Evolutionary conservation across 2,888 invertebrate species (phyloP), one percentile per base, ranked within the genome.

Genomic region (Bimastos eiseni): DNA sequence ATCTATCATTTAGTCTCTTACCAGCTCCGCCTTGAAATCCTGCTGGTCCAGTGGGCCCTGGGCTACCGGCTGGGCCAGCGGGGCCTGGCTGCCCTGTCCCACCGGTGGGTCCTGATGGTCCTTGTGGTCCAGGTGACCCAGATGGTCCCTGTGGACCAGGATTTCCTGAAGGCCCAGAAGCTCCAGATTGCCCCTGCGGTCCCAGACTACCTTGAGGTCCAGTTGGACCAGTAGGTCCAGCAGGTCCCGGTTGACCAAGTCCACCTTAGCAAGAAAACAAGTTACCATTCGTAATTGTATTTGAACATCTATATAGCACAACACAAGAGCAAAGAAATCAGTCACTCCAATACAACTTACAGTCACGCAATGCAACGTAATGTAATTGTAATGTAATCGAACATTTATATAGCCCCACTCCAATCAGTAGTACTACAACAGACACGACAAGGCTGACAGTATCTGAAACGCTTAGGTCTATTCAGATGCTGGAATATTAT

Each of bases 261-360:
- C 88, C 41, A 90, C 91, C 91, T 41, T 86, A 24, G 30, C 24
- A 34, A 37, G 33, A 8, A 44, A 38, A 44, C 91, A 70, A 70
- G 33, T 19, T 11, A 37, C 91, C 93, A 3, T 90, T 90, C 94
- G 96, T 41, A 37, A 91, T 91, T 86, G 36, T 8, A 41, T 21
- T 1, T 49, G 49, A 49, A 49, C 49, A 49, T 49, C 24, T 49
- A 49, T 49, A 49, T 49, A 49, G 49, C 49, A 21, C 49, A 19
- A 49, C 49, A 1, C 49, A 49, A 49, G 3, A 49, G 49, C 49
- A 49, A 24, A 24, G 3, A 49, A 49, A 49, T 49, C 49, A 49
- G 49, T 17, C 21, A 17, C 49, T 49, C 21, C 21, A 49, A 49
- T 19, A 24, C 24, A 49, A 41, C n/a, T n/a, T n/a, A 5, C 41